These are phyloP conservation scores for Brevimyrus niger DNA, from an alignment of 2,113 vertebrate genomes.

Conservation along the genomic window DNA sequence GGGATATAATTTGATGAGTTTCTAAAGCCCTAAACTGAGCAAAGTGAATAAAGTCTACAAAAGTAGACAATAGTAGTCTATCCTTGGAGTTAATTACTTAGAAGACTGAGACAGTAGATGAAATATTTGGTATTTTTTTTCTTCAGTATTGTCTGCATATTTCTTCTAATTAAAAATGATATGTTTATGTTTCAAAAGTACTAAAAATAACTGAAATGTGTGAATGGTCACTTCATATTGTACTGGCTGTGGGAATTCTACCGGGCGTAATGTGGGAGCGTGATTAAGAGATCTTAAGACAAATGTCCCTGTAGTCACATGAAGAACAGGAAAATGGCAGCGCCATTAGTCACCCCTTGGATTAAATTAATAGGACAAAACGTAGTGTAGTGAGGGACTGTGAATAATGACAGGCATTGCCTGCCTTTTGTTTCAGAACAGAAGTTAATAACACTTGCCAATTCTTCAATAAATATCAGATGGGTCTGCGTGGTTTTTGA, in stretches of 20 bases:
- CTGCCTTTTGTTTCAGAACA: constrained; percentile 47
- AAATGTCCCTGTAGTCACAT: constrained; percentile 48
- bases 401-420: constrained; percentile 45
- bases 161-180: not conserved
- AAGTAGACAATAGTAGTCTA: not conserved
- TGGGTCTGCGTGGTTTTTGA: constrained; percentile 40
- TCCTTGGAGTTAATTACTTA: not conserved
- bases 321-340: constrained; percentile 38
- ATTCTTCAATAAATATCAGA: constrained; percentile 59
- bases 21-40: not conserved
- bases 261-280: constrained; percentile 24
- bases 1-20: not conserved
- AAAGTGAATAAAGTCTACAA: not conserved
- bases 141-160: not conserved
- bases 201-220: constrained; percentile 3
- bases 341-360: constrained; percentile 47
- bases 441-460: constrained; percentile 44
- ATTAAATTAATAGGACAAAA: constrained; percentile 46
- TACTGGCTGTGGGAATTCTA: constrained; percentile 7
- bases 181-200: not conserved
- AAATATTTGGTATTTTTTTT: not conserved
- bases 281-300: constrained; percentile 51
- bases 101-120: not conserved
- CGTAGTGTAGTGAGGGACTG: constrained; percentile 38
- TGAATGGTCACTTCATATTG: not conserved